A percentile compares a stretch with the other conserved stretches of the same genome.
Conservation (phyloP, 2,113 vertebrate species). For the Cavia aperea region DNA sequence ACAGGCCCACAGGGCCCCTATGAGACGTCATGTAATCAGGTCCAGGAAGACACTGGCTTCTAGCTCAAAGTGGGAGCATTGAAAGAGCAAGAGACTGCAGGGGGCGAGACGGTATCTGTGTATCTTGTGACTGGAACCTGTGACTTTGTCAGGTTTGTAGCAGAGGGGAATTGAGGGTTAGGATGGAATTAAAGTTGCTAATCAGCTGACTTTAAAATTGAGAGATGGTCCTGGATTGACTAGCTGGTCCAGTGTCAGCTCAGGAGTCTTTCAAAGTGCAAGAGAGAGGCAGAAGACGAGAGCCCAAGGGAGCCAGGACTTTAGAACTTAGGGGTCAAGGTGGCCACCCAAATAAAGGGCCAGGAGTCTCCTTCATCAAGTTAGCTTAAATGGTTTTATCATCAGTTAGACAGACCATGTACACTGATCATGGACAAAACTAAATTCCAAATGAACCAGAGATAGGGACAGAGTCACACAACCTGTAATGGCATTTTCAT, state of each 20-base stretch:
- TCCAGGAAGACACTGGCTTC: background rate
- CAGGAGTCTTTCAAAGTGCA: background rate
- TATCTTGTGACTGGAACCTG: background rate
- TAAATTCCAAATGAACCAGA: background rate
- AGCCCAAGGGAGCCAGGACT: too few relatives aligned
- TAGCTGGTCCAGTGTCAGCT: background rate
- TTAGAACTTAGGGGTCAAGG: fast-evolving
- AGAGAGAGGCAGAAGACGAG: background rate
- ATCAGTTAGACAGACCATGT: background rate
- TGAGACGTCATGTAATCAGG: background rate
- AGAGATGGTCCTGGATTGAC: background rate
- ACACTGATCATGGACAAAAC: background rate
- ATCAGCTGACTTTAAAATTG: background rate
- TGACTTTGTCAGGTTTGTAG: fast-evolving
- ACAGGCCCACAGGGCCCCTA: background rate
- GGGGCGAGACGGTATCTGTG: fast-evolving
- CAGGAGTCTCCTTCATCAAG: too few relatives aligned
- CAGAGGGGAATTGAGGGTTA: background rate
- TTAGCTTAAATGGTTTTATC: background rate
- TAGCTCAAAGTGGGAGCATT: background rate
- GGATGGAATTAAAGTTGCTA: background rate
- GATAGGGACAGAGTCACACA: background rate
- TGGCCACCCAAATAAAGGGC: background rate
- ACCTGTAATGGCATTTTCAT: background rate
- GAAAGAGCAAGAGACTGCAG: fast-evolving